Conservation (phyloP, 2,113 vertebrate species). For the Prietella phreatophila region DNA sequence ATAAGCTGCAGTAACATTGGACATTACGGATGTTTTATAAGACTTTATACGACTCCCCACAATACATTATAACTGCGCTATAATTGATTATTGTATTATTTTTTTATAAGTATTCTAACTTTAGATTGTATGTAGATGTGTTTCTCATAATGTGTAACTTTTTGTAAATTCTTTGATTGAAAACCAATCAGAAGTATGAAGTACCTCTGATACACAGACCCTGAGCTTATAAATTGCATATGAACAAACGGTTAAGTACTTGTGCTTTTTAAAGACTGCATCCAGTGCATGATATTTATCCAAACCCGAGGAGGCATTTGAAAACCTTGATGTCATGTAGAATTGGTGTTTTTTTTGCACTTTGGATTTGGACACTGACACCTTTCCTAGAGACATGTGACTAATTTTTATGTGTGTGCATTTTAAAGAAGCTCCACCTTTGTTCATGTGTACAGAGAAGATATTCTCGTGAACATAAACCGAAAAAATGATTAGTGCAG, state of each 20-base stretch:
- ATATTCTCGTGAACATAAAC: conserved; percentile 16
- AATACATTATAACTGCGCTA: conserved; percentile 26
- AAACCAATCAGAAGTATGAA: not conserved
- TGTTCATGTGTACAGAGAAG: conserved; percentile 9
- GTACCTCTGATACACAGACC: conserved; percentile 5
- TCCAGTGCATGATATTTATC: conserved; percentile 27
- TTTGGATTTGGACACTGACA: conserved; percentile 22
- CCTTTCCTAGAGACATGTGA: conserved; percentile 28
- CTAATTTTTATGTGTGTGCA: conserved; percentile 19
- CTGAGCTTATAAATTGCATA: conserved; percentile 4
- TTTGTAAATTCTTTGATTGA: not conserved
- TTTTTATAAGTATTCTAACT: conserved; percentile 62
- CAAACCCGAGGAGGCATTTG: not conserved
- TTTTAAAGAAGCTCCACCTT: conserved; percentile 16
- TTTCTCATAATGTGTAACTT: conserved; percentile 23
- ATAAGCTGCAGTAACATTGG: not conserved
- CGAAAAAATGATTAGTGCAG: not conserved
- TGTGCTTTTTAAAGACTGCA: conserved; percentile 10
- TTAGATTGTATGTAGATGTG: conserved; percentile 59
- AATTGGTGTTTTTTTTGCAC: not conserved
- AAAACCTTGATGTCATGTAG: conserved; percentile 23
- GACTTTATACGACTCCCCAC: not conserved
- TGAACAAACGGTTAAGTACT: conserved; percentile 1
- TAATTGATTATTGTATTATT: conserved; percentile 39
- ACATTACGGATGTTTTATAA: conserved; percentile 31